Conservation (phyloP, 2,888 invertebrate genomes). For the Corbicula japonica region DNA sequence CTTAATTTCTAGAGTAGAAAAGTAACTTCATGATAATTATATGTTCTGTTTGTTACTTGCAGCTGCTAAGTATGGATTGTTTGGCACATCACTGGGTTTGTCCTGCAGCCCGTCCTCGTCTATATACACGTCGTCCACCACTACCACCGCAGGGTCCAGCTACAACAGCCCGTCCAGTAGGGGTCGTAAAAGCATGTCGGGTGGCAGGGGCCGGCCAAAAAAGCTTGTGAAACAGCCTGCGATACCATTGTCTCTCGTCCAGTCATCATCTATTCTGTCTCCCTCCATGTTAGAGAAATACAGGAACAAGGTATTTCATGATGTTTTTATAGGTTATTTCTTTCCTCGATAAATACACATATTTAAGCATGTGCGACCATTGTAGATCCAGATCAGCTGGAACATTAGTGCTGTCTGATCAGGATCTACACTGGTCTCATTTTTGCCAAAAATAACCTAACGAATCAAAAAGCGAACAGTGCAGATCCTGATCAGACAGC, state of each 20-base stretch:
- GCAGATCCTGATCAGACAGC: too few relatives aligned
- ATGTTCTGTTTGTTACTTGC: neutral
- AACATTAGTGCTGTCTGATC: too few relatives aligned
- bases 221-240: constrained; percentile 54
- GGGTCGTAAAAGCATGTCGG: constrained; percentile 28
- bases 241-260: constrained; percentile 62
- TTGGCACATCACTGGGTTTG: constrained; percentile 33
- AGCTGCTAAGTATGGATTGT: constrained; percentile 39
- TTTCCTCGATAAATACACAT: too few relatives aligned
- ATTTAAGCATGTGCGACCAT: too few relatives aligned
- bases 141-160: constrained; percentile 4
- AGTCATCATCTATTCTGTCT: constrained; percentile 65
- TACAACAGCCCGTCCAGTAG: too few relatives aligned
- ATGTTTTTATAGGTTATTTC: too few relatives aligned
- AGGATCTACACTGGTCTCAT: too few relatives aligned
- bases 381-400: too few relatives aligned
- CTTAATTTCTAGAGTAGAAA: too few relatives aligned
- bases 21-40: too few relatives aligned
- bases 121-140: constrained; percentile 1
- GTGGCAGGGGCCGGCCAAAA: constrained; percentile 44
- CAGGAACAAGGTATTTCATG: constrained; percentile 54
- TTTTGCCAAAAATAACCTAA: too few relatives aligned
- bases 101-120: constrained; percentile 22
- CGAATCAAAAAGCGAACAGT: too few relatives aligned
- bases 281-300: constrained; percentile 65